Evolutionary conservation across 2,888 invertebrate species (phyloP).

Genomic region (Microplitis manilae): DNA sequence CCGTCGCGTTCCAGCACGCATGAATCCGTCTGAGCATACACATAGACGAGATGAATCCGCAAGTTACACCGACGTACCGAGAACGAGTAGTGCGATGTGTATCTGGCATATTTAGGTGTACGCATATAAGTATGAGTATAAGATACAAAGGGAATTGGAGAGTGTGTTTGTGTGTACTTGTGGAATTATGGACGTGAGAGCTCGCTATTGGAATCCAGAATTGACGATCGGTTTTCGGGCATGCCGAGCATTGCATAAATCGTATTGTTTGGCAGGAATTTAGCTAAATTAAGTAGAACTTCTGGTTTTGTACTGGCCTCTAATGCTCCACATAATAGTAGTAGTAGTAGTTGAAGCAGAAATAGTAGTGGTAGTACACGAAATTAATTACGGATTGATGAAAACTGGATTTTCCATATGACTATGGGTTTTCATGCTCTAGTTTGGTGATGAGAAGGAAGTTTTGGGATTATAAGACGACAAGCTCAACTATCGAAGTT

Average conservation of each 20-base stretch:
- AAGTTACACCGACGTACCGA: neutral
- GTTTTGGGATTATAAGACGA: neutral
- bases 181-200: slow-evolving; percentile 14
- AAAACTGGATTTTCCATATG: neutral
- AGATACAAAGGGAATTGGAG: neutral
- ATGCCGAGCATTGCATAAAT: slow-evolving; percentile 23
- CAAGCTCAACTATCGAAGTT: neutral
- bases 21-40: neutral
- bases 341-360: neutral
- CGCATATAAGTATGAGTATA: neutral
- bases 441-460: neutral
- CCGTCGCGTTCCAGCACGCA: slow-evolving; percentile 11
- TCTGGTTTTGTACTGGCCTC: neutral
- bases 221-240: slow-evolving; percentile 28
- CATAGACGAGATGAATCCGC: neutral
- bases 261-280: slow-evolving; percentile 23
- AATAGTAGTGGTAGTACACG: neutral
- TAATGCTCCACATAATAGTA: neutral
- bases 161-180: slow-evolving; percentile 22
- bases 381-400: slow-evolving; percentile 1
- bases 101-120: neutral
- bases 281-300: neutral
- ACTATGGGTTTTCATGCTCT: neutral
- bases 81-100: neutral
- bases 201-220: slow-evolving; percentile 21